Evolutionary conservation across 2,113 vertebrate genomes (phyloP), one percentile per base, ranked within the genome.

Genomic region (Pseudonaja textilis): DNA sequence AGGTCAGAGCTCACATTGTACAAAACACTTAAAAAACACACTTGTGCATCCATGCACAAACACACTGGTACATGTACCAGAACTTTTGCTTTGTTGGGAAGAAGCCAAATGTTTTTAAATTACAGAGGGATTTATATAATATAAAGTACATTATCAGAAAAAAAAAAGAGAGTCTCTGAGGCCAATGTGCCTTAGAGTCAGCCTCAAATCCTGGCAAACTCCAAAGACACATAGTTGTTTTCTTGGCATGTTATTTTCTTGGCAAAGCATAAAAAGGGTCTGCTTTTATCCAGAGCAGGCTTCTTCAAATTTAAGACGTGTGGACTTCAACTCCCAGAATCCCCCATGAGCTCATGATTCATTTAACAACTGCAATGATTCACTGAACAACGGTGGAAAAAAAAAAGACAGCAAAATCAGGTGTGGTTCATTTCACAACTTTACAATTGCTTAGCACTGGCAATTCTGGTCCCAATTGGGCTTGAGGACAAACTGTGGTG

Each of bases 1-100:
- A 96, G 96, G 97, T 97, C 97, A 96, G 95, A 90, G 95, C 95
- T 97, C 95, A 92, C 88, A 95, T 95, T 93, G 96, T 95, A 95
- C 95, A 95, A 55, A 94, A 59, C 94, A 96, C 96, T 95, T 90
- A 90, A 91, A 93, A 94, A 95, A 22, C 39, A 87, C 90, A 93
- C 29, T 74, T 16, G 52, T 87, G 26, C 47, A 45, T 1, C 5
- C 29, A 25, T 22, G 54, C 42, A 50, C 85, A 61, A 23, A 12
- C 26, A 81, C 29, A 0, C 29, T 69, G 91, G 87, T 94, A 91
- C 56, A 94, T 93, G 69, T 45, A 39, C 47, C 23, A 29, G 69
- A 96, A 95, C 90, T 95, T 95, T 45, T 92, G 94, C 88, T 87
- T 93, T 23, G 0, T 56, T 4, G 0, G 42, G 90, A 93, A 86